A percentile compares a stretch with the other conserved stretches of the same genome.
Conservation (phyloP, 2,113 vertebrate genomes). For the Xiphophorus hellerii region DNA sequence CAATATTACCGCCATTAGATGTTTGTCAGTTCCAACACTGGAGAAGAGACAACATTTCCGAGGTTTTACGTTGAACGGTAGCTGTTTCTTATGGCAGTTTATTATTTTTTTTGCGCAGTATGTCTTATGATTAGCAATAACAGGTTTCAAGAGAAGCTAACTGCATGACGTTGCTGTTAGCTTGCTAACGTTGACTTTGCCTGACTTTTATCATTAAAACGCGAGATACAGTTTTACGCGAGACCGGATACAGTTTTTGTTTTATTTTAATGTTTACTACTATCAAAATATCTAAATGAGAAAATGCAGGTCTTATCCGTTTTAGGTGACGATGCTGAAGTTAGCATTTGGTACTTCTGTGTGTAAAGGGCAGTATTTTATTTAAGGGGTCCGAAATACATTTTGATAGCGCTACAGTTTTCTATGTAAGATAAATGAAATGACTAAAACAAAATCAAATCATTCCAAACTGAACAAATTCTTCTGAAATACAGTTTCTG, state of each 20-base stretch:
- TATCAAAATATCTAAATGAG: neutral
- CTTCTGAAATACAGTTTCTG: neutral
- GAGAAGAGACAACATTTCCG: fast-evolving
- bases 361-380: too few relatives aligned
- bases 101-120: too few relatives aligned
- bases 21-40: fast-evolving
- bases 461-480: too few relatives aligned
- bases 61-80: fast-evolving
- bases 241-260: neutral
- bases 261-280: neutral
- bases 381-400: too few relatives aligned
- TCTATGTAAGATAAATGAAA: too few relatives aligned
- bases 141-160: neutral
- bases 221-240: too few relatives aligned
- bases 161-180: neutral
- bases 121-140: neutral
- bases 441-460: too few relatives aligned
- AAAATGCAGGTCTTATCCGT: neutral
- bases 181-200: too few relatives aligned
- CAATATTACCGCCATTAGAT: fast-evolving
- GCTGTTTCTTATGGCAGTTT: neutral
- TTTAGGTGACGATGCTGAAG: too few relatives aligned
- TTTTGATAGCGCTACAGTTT: too few relatives aligned
- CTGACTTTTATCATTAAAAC: neutral
- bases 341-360: too few relatives aligned